Base-by-base conservation (phyloP, 2,888 invertebrate species). In the Drosophila meridiana region DNA sequence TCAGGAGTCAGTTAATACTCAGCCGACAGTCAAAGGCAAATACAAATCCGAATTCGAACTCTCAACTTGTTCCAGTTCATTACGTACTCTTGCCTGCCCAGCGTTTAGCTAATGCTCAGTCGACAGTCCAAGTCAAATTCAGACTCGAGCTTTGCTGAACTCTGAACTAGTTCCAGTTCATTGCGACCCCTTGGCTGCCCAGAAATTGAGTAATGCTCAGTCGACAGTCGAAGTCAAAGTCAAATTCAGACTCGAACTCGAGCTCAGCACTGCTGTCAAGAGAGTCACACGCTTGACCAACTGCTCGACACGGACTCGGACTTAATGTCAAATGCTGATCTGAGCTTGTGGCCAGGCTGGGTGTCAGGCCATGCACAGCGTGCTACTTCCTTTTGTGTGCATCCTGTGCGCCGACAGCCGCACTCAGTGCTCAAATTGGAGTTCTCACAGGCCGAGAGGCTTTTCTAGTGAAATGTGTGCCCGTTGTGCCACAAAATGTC, bases 311-410 rank as follows among this genome's bases (percentile, higher is more conserved):
- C 78, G 78, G 68, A 63, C 47, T 52, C 53, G 53, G 69, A 66
- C 62, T 81, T 77, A 78, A 67, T 55, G 78, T 78, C 78, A 68
- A 70, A 55, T 36, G 50, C 45, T 36, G 73, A 30, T n/a, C 38
- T 30, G 52, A 47, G 36, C 57, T 64, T 60, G 58, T 55, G 50
- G 42, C 45, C 48, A 36, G 47, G 26, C 28, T 48, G 55, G 57
- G 48, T 56, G 53, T 52, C 47, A 45, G 28, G 45, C 55, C 36
- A 59, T 58, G 78, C 83, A 79, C 84, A 85, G 84, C 84, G 82
- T 89, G 85, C 78, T 85, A 80, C 90, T 87, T 87, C 90, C 90
- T 82, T 85, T 85, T 75, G 69, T 82, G 57, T 84, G 83, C 83
- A 89, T 77, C 88, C 84, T 87, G 83, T 71, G 56, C 52, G 76